Evolutionary conservation across 2,113 vertebrate genomes (phyloP), one percentile per base, ranked within the genome.

Genomic region (Lepisosteus oculatus): DNA sequence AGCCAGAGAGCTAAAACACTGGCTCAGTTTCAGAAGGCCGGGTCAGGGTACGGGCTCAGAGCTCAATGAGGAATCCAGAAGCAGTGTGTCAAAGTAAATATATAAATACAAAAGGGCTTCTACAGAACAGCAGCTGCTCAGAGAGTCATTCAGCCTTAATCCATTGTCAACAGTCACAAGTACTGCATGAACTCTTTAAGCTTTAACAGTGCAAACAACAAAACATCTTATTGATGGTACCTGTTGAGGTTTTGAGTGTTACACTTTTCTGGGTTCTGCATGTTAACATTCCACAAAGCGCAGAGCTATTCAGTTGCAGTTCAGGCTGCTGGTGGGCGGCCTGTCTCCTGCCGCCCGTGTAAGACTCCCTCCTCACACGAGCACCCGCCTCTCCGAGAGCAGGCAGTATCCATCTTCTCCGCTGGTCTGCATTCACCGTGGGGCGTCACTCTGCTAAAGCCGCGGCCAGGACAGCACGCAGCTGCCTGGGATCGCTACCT

Each of bases 401-500:
- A 51, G 29, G 29, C 29, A 29, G 29, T 29, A 29, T 29, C 29
- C 29, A 29, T 29, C 29, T 29, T 29, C 29, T 29, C 29, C 29
- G 47, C 56, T 59, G 8, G 8, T 59, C 56, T 59, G 56, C 56
- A 59, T 59, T 59, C 56, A 59, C 56, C 1, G 56, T 4, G n/a
- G 56, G 56, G n/a, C 12, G 56, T 59, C 56, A 59, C 56, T 29
- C 29, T 29, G 29, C 29, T 29, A 59, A 3, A 8, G 56, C 4
- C 3, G 8, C 56, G 13, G 56, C 11, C 56, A 59, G 56, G 56
- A 13, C 11, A 13, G 56, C n/a, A 1, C 29, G 12, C 56, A 59
- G 56, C 11, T n/a, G 44, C 56, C 43, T 9, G 56, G 61, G 72
- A 73, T 73, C 47, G 44, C 44, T 61, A 42, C 57, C 57, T 57